Evolutionary conservation across 2,113 vertebrate genomes (phyloP), one percentile per base, ranked within the genome.

Genomic region (Nipponia nippon): DNA sequence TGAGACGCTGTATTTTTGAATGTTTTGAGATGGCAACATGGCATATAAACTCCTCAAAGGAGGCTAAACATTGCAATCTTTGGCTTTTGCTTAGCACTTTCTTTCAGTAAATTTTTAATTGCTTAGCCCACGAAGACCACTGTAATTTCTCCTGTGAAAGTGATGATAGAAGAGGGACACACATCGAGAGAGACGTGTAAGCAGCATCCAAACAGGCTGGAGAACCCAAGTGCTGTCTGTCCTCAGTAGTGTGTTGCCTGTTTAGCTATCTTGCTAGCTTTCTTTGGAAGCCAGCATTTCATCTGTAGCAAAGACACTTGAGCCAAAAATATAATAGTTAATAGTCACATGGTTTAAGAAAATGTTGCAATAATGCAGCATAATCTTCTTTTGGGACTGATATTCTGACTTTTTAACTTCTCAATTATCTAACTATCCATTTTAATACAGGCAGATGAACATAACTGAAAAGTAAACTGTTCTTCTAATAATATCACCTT

Each of bases 171-270:
- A 52, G 25, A 71, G 55, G n/a, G 53, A 36, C 52, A 55, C 0
- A 1, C 9, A 69, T 62, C 5, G 2, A 30, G 47, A 47, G 13
- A 67, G 4, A 16, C 13, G 12, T 1, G 9, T 4, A 29, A 22
- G 42, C 52, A 67, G 65, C 3, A 13, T 62, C 59, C 77, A 66
- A 5, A 49, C 19, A 55, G 38, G 30, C 10, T 16, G 1, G 38
- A 79, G 55, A 84, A 46, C 32, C n/a, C 40, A 26, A 8, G 21
- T 16, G n/a, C 47, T 72, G 19, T 8, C 52, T 78, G 32, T 22
- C 23, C 34, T 70, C 32, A 46, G 61, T 15, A 56, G 7, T 5
- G 20, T 5, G 32, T 4, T 81, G 21, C 16, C 22, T 42, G 6
- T 22, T 52, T 15, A 32, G 21, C 18, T 52, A 9, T 20, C 32